A percentile compares a stretch with the other conserved stretches of the same genome.
These are phyloP conservation scores for Melanargia galathea DNA, from an alignment of 2,888 invertebrate genomes.

Conservation along the genomic window DNA sequence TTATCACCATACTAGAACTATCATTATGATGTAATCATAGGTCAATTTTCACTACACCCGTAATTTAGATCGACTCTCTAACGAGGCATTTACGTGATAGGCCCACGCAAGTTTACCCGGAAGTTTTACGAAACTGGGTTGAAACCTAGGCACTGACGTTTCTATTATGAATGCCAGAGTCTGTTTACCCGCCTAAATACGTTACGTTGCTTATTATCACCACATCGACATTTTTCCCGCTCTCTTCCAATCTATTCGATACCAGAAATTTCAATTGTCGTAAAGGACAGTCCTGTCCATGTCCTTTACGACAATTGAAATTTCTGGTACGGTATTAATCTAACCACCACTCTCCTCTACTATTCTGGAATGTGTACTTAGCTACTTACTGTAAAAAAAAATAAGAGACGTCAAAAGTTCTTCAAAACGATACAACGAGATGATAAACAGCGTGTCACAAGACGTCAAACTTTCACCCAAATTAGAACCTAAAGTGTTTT, in stretches of 20 bases:
- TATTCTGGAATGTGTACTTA: not conserved
- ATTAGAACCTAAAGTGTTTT: conserved; percentile 13
- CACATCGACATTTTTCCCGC: conserved; percentile 1
- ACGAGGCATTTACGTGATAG: not conserved
- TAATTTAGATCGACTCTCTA: not conserved
- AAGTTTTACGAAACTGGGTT: not conserved
- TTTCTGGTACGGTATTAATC: too few relatives aligned
- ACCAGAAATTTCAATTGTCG: too few relatives aligned
- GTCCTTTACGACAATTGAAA: too few relatives aligned
- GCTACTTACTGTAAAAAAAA: not conserved
- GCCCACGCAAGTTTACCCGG: not conserved
- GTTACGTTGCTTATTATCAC: not conserved
- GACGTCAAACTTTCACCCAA: conserved; percentile 25
- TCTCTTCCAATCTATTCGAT: too few relatives aligned
- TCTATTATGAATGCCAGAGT: not conserved
- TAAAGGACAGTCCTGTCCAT: too few relatives aligned
- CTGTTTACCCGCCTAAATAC: not conserved
- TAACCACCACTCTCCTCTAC: not conserved
- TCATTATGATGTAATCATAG: not conserved
- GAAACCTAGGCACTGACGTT: not conserved
- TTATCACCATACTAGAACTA: not conserved
- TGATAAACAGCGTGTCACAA: not conserved
- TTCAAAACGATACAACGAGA: conserved; percentile 6
- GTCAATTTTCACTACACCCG: too few relatives aligned
- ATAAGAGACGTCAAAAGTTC: not conserved